Evolutionary conservation across 2,797 vertebrate species (phyloP).

Genomic region (Cetoscarus ocellatus): DNA sequence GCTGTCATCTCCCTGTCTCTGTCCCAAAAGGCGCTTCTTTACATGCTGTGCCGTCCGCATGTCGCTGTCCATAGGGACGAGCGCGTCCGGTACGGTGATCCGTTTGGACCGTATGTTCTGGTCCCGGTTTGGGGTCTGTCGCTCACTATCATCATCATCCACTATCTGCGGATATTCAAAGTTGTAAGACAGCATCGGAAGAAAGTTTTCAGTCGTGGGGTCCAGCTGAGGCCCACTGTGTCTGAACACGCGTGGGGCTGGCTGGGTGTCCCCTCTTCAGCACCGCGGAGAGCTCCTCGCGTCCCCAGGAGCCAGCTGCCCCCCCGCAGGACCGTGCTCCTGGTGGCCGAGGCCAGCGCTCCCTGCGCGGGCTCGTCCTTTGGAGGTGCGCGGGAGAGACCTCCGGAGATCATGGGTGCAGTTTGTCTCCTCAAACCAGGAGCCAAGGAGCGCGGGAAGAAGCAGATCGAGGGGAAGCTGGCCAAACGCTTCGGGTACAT

Average conservation of each 20-base stretch:
- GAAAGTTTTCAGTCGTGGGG: conserved; percentile 65
- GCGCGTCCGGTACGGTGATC: conserved; percentile 30
- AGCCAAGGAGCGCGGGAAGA: conserved; percentile 69
- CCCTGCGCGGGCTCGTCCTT: not conserved
- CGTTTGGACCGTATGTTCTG: conserved; percentile 72
- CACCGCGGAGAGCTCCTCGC: conserved; percentile 2
- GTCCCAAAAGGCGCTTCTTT: conserved; percentile 44
- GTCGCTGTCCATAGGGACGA: not conserved
- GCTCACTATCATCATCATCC: conserved; percentile 65
- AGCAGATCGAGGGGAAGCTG: conserved; percentile 73
- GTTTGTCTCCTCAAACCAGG: conserved; percentile 74
- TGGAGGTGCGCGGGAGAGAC: not conserved
- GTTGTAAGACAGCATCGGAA: conserved; percentile 72
- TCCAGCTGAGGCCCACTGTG: conserved; percentile 58
- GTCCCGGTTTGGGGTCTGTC: conserved; percentile 73
- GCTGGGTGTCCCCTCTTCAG: not conserved
- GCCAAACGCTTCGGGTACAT: conserved; percentile 79
- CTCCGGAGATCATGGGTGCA: conserved; percentile 65
- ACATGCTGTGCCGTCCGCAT: conserved; percentile 61
- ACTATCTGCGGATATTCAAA: conserved; percentile 75
- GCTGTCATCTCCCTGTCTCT: conserved; percentile 61
- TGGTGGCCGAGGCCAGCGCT: conserved; percentile 35
- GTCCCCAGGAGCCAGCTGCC: conserved; percentile 5
- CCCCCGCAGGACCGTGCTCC: conserved; percentile 5
- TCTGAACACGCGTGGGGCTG: conserved; percentile 42